Conservation (phyloP, 2,797 vertebrate genomes). For the Acipenser oxyrinchus region DNA sequence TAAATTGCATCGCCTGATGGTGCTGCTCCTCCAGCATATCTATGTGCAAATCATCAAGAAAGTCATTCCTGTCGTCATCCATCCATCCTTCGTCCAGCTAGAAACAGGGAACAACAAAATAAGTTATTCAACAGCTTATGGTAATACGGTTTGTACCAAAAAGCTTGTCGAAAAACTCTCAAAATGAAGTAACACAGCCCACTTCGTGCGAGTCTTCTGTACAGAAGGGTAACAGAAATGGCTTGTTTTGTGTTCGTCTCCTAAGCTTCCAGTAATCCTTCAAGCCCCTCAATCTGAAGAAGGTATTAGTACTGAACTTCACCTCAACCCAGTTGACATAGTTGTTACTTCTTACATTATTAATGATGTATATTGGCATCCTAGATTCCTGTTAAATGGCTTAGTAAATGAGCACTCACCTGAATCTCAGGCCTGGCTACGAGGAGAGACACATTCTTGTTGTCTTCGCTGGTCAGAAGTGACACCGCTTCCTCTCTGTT, state of each 20-base stretch:
- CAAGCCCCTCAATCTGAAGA: no score
- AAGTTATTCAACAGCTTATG: constrained; percentile 13
- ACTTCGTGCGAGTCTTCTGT: no score
- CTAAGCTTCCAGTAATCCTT: no score
- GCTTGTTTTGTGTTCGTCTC: no score
- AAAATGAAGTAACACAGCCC: no score
- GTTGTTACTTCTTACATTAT: no score
- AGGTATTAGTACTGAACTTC: no score
- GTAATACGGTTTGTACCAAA: not conserved
- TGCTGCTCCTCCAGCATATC: constrained; percentile 98
- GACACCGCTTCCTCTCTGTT: constrained; percentile 89
- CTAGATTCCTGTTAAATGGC: no score
- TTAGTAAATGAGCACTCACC: constrained; percentile 45
- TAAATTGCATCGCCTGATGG: constrained; percentile 97
- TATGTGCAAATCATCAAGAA: constrained; percentile 96
- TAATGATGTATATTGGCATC: no score
- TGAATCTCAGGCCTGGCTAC: constrained; percentile 90
- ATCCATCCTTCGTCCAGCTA: constrained; percentile 97
- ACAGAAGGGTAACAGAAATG: no score
- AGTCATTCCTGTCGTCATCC: constrained; percentile 96
- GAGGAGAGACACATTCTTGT: constrained; percentile 85
- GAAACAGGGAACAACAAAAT: constrained; percentile 20
- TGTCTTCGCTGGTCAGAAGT: constrained; percentile 86
- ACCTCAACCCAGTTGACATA: no score
- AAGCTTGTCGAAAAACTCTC: no score